Base-by-base conservation (phyloP, 1,140 invertebrate genomes). In the Armadillidium nasatum region DNA sequence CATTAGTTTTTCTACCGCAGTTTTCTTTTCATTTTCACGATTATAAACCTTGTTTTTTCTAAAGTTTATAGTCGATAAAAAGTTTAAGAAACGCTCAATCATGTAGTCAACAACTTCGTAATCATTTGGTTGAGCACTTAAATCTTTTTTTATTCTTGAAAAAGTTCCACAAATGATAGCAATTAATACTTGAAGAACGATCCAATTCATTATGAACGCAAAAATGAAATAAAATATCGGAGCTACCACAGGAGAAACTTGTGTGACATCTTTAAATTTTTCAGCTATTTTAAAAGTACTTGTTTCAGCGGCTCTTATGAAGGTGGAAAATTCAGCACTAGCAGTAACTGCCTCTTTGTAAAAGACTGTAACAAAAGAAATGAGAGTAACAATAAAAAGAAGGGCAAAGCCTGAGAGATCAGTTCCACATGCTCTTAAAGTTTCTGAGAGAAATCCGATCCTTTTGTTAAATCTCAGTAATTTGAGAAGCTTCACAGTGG, bases 401-500 rank as follows among this genome's bases (percentile, higher is more conserved):
- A 80, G 70, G 19, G 46, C 69, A 44, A 80, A 80, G 15, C 76
- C 79, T 10, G 78, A n/a, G 44, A 80, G 74, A 43, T 80, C 79
- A n/a, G 72, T 60, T 9, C 74, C 66, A 69, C 76, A 76, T 45
- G 82, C 75, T 4, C 78, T 75, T 7, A 85, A 80, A 2, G 84
- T 85, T 23, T 81, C 80, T 46, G 84, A 84, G 2, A 85, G 79
- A 73, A 87, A 76, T 7, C 84, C 84, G 74, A 87, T 87, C 72
- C 85, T 82, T 75, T 85, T 86, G 83, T 88, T 89, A 82, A 88
- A 88, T 60, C 87, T 81, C 6, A 89, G 81, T 0, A 89, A 82
- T 67, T 73, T 78, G 6, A 80, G 76, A 2, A 80, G 54, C 71
- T 80, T 80, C 7, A 80, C 23, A 6, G 85, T 87, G 9, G 84